These are phyloP conservation scores for Mastigias papua DNA, from an alignment of 30 jellyfish, hydroid and myxozoan genomes.

Conservation along the genomic window DNA sequence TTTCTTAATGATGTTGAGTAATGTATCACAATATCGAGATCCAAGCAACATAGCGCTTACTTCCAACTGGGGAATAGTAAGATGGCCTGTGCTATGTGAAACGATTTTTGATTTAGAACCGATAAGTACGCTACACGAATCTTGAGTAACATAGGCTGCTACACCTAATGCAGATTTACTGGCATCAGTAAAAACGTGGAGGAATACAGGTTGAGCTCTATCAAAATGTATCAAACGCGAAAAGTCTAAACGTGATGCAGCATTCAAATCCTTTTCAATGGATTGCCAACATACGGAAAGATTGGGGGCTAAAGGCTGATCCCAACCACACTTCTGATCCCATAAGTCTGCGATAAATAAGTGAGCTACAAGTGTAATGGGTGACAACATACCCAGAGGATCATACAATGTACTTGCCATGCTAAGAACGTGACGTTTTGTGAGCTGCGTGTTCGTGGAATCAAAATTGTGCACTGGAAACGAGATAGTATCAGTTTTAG, in stretches of 20 bases:
- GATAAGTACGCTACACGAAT: no score
- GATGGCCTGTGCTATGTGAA: no score
- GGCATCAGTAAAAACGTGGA: no score
- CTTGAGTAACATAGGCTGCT: no score
- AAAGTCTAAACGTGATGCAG: conserved; percentile 20
- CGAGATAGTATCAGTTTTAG: conserved; percentile 6
- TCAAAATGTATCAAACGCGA: conserved; percentile 19
- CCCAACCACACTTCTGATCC: conserved; percentile 43
- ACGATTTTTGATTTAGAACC: no score
- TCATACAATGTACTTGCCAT: conserved; percentile 42
- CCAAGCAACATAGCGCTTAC: no score
- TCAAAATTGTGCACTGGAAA: conserved; percentile 8
- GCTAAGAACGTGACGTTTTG: conserved; percentile 27
- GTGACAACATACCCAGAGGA: conserved; percentile 50
- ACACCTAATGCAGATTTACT: no score
- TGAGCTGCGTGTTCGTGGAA: conserved; percentile 1
- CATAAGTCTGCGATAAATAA: conserved; percentile 26
- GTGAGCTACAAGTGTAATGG: conserved; percentile 37
- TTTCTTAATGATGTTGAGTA: no score
- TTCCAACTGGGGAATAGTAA: no score
- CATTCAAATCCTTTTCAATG: conserved; percentile 12
- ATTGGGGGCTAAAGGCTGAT: conserved; percentile 39
- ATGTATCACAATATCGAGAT: no score
- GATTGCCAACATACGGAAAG: not conserved
- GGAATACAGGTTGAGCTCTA: conserved; percentile 17